Conservation (phyloP, 2,888 invertebrate genomes). For the Bugula neritina region DNA sequence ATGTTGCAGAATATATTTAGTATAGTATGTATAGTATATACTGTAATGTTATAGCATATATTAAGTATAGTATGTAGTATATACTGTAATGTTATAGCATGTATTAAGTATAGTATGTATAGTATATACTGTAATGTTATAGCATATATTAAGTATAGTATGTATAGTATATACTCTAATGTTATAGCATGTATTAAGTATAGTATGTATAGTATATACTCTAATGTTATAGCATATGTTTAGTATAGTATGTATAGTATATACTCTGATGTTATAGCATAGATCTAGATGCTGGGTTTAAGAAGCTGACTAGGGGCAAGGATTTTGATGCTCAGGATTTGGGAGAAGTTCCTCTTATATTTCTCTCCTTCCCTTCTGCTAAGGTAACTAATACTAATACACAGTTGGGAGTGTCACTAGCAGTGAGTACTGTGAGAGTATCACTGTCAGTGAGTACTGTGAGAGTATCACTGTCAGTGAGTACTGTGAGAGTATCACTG, state of each 20-base stretch:
- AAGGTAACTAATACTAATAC: too few relatives aligned
- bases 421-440: too few relatives aligned
- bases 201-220: background rate
- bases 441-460: too few relatives aligned
- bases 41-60: background rate
- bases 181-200: background rate
- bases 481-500: too few relatives aligned
- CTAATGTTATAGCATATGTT: background rate
- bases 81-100: background rate
- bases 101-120: background rate
- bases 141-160: background rate
- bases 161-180: background rate
- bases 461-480: too few relatives aligned
- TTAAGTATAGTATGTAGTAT: background rate
- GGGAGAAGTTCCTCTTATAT: conserved; percentile 45
- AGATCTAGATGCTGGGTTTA: background rate
- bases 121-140: background rate
- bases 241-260: background rate
- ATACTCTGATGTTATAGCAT: background rate
- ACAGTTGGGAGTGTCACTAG: too few relatives aligned
- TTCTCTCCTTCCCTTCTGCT: conserved; percentile 52
- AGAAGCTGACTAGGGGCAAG: conserved; percentile 34
- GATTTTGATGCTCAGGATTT: conserved; percentile 41
- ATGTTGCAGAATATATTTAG: background rate
- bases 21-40: background rate